Conservation (phyloP, 2,113 vertebrate genomes). For the Ictalurus punctatus region DNA sequence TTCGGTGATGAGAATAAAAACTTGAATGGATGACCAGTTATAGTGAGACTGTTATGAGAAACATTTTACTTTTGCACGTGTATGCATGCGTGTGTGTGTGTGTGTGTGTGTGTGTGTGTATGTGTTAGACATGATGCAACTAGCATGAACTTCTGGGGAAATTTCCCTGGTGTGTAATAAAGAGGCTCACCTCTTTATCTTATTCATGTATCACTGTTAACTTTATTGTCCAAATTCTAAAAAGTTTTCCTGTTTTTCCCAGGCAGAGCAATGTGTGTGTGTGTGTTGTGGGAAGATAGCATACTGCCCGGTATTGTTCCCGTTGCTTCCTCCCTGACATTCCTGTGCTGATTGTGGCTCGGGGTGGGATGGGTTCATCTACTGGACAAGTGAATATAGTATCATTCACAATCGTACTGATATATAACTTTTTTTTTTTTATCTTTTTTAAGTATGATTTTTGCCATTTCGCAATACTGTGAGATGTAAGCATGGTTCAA, state of each 20-base stretch:
- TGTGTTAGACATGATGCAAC: background rate
- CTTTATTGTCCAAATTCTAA: conserved; percentile 15
- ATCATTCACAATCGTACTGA: background rate
- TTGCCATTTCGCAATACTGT: background rate
- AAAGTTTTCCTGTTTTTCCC: conserved; percentile 52
- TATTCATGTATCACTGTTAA: background rate
- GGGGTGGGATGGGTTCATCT: conserved; percentile 30
- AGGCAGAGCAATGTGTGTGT: conserved; percentile 3
- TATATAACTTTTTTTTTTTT: background rate
- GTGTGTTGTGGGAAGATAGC: conserved; percentile 45
- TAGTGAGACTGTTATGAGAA: background rate
- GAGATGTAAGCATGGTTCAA: background rate
- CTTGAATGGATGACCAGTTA: background rate
- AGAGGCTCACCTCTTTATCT: background rate
- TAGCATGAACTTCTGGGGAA: background rate
- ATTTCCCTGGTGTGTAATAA: background rate
- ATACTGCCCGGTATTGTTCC: conserved; percentile 70
- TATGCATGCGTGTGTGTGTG: no score
- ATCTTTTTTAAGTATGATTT: background rate
- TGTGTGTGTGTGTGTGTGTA: background rate
- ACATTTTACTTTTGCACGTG: background rate
- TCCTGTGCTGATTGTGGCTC: conserved; percentile 75
- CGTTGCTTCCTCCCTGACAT: conserved; percentile 77
- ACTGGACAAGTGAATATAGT: background rate
- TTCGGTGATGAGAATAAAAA: background rate